Percentiles rank a stretch among this genome's conserved stretches.
Evolutionary conservation across 2,797 vertebrate genomes (phyloP).

Genomic region (Fringilla coelebs): DNA sequence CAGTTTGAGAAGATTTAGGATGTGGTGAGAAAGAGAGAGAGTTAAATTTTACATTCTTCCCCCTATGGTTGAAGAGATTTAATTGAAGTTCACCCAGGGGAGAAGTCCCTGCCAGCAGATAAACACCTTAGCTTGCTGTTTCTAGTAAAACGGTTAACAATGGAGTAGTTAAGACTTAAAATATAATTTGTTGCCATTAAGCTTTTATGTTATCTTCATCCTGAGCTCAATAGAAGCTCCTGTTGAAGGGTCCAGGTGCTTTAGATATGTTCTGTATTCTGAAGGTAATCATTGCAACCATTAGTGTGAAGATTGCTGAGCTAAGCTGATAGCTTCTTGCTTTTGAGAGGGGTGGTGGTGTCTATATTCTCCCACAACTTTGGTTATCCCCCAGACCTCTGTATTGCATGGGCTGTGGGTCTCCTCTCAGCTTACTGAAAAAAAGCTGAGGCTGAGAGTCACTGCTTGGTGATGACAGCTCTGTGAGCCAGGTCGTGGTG

Average conservation of each 20-base stretch:
- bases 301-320: background rate
- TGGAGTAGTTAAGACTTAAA: conserved; percentile 45
- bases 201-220: conserved; percentile 32
- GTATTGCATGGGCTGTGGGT: background rate
- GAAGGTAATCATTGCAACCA: background rate
- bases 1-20: conserved; percentile 40
- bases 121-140: conserved; percentile 60
- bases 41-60: conserved; percentile 12
- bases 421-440: background rate
- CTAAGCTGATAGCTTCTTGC: background rate
- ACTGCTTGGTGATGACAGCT: background rate
- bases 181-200: conserved; percentile 50
- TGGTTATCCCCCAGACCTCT: background rate
- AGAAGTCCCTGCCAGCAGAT: conserved; percentile 29
- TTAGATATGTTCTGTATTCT: background rate
- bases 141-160: conserved; percentile 33
- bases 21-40: background rate
- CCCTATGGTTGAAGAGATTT: conserved; percentile 12
- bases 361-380: background rate
- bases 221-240: background rate
- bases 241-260: background rate
- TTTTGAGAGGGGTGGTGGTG: background rate
- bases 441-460: background rate
- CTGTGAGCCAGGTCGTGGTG: background rate
- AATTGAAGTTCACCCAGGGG: conserved; percentile 37